phyloP scores from a whole-genome alignment of 1,140 invertebrate genomes.

The silkworm (Bombyx mori) region DNA sequence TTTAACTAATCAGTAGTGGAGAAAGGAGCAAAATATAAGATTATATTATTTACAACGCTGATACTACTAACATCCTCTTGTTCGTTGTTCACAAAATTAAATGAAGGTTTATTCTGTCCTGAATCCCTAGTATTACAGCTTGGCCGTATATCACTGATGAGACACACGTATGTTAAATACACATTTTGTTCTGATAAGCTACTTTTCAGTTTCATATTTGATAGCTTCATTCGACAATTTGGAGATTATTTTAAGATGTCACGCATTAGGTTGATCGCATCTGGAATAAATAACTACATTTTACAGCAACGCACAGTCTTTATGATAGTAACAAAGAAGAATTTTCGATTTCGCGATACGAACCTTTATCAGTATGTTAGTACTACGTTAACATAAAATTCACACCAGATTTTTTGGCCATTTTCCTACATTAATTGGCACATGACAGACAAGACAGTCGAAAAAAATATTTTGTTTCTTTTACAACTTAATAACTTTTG shows the following conservation, averaged over 20 bases:
- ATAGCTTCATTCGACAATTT: no score
- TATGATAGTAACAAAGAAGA: no score
- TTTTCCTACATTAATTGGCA: no score
- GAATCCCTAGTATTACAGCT: constrained; percentile 3
- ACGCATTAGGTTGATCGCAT: no score
- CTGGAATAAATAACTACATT: no score
- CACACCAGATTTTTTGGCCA: no score
- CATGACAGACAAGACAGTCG: no score
- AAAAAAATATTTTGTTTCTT: no score
- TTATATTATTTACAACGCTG: background rate
- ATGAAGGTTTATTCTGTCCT: constrained; percentile 5
- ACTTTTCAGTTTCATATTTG: constrained; percentile 27
- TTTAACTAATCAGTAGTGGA: no score
- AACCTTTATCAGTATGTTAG: background rate
- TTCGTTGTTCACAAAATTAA: background rate
- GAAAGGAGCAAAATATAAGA: background rate
- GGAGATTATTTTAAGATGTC: no score
- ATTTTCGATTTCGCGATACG: background rate
- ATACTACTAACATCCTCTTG: constrained; percentile 20
- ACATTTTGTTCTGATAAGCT: constrained; percentile 50
- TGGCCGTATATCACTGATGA: constrained; percentile 37
- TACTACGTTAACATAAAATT: background rate
- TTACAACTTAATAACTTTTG: no score
- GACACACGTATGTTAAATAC: constrained; percentile 45
- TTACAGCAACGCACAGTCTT: no score